Percentiles rank a stretch among this genome's conserved stretches.
These are phyloP conservation scores for Channa argus DNA, from an alignment of 2,113 vertebrate genomes.

Conservation along the genomic window DNA sequence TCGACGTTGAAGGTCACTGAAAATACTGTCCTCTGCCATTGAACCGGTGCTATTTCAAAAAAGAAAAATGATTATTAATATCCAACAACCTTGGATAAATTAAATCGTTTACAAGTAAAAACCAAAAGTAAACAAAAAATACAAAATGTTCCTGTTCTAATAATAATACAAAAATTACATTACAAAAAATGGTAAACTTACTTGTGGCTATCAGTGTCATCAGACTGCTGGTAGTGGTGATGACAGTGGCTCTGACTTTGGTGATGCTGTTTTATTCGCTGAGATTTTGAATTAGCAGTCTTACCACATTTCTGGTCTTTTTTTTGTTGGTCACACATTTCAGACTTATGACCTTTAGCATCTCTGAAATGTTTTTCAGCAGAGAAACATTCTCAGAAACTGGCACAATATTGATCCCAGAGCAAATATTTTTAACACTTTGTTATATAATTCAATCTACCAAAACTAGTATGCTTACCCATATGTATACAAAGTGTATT, in stretches of 20 bases:
- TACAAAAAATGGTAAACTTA: constrained; percentile 43
- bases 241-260: constrained; percentile 48
- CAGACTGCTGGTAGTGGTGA: constrained; percentile 50
- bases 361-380: constrained; percentile 64
- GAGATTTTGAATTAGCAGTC: constrained; percentile 42
- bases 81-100: neutral
- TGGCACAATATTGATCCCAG: constrained; percentile 9
- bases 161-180: too few relatives aligned
- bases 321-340: constrained; percentile 51
- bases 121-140: neutral
- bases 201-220: constrained; percentile 62
- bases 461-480: neutral
- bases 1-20: constrained; percentile 44
- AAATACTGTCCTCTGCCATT: constrained; percentile 58
- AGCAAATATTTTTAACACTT: constrained; percentile 6
- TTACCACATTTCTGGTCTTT: constrained; percentile 51
- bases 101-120: neutral
- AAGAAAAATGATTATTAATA: constrained; percentile 17
- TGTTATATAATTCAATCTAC: neutral
- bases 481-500: neutral
- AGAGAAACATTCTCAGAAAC: constrained; percentile 17
- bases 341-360: constrained; percentile 11
- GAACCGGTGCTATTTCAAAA: constrained; percentile 55
- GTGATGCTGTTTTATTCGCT: constrained; percentile 62
- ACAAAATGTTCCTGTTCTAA: neutral